Evolutionary conservation across 2,113 vertebrate species (phyloP).

Genomic region (Alexandromys fortis): DNA sequence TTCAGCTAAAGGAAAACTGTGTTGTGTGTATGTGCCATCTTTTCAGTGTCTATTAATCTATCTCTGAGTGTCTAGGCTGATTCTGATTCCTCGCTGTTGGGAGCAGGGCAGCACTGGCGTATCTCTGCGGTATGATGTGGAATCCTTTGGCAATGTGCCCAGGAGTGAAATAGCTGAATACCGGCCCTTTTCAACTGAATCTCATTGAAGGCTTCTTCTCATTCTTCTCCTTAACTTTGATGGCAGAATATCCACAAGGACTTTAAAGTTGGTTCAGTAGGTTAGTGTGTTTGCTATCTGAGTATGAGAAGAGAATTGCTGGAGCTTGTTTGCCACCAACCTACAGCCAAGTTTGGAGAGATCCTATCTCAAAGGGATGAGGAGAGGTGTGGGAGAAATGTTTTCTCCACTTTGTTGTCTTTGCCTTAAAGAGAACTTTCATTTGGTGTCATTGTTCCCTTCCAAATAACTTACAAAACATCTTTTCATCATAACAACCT

Average conservation of each 20-base stretch:
- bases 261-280: background rate
- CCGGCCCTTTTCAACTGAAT: background rate
- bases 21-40: background rate
- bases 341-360: background rate
- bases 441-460: background rate
- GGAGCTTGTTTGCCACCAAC: background rate
- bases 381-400: no score
- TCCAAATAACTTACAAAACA: background rate
- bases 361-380: background rate
- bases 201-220: background rate
- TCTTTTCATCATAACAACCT: background rate
- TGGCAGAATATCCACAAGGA: background rate
- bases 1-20: background rate
- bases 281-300: no score
- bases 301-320: background rate
- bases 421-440: background rate
- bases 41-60: background rate
- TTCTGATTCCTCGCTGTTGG: background rate
- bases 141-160: background rate
- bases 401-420: background rate
- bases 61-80: background rate
- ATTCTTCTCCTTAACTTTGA: slow-evolving; percentile 11
- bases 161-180: background rate
- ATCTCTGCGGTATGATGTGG: no score
- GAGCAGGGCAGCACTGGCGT: no score